Evolutionary conservation across 2,888 invertebrate genomes (phyloP).

Genomic region (Bugula neritina): DNA sequence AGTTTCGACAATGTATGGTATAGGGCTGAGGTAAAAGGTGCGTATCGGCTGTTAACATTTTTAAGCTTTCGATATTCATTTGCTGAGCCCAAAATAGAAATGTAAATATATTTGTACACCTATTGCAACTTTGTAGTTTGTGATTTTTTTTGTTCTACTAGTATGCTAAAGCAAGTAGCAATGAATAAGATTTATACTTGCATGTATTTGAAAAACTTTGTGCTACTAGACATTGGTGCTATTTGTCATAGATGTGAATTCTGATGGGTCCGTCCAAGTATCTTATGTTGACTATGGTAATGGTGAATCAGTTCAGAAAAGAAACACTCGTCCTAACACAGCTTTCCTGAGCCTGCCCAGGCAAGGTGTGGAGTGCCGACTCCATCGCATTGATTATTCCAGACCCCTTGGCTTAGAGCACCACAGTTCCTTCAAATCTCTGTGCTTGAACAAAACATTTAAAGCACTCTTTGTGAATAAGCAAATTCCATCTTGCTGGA

Average conservation of each 20-base stretch:
- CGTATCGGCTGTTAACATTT: too few relatives aligned
- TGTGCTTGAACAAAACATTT: slow-evolving; percentile 14
- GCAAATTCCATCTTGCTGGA: neutral
- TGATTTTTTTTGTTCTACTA: too few relatives aligned
- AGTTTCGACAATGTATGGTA: slow-evolving; percentile 28
- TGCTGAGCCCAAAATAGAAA: too few relatives aligned
- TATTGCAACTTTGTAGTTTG: too few relatives aligned
- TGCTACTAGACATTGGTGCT: too few relatives aligned
- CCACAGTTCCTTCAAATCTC: neutral
- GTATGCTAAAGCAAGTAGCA: too few relatives aligned
- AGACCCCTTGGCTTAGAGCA: neutral
- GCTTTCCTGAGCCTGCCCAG: neutral
- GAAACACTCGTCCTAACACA: neutral
- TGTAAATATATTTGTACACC: too few relatives aligned
- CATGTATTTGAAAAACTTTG: too few relatives aligned
- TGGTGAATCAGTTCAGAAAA: slow-evolving; percentile 36
- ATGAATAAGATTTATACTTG: too few relatives aligned
- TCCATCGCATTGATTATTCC: slow-evolving; percentile 17
- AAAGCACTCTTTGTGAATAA: slow-evolving; percentile 13
- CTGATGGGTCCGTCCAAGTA: slow-evolving; percentile 38
- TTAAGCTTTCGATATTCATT: too few relatives aligned
- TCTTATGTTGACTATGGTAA: slow-evolving; percentile 52
- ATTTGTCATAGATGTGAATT: neutral
- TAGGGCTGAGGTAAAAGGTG: slow-evolving; percentile 21
- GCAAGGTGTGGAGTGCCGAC: neutral